Conservation (phyloP, 2,888 invertebrate species). For the Tetragnatha montana region DNA sequence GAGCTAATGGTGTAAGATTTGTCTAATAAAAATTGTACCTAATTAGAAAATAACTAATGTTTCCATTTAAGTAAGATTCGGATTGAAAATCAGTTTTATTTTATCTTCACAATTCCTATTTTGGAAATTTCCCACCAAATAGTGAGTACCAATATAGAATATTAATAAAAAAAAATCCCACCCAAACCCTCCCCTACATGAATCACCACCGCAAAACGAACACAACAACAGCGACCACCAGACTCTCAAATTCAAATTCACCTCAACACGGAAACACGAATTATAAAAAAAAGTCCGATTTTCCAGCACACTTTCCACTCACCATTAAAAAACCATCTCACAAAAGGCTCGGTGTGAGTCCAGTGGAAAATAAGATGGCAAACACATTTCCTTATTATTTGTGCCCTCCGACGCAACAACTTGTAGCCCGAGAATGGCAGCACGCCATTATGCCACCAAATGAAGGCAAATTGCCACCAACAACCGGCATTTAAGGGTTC, state of each 20-base stretch:
- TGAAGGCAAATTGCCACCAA: conserved; percentile 9
- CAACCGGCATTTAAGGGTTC: conserved; percentile 5
- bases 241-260: background rate
- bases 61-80: no score
- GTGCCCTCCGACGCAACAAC: background rate
- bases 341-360: conserved; percentile 9
- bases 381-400: conserved; percentile 16
- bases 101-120: no score
- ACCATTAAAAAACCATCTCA: background rate
- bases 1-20: no score
- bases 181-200: background rate
- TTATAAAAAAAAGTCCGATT: background rate
- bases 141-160: no score
- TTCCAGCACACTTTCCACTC: background rate
- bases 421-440: background rate
- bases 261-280: background rate
- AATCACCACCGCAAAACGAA: background rate
- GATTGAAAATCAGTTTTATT: no score
- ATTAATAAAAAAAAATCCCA: background rate
- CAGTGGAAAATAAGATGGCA: conserved; percentile 10
- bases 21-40: no score
- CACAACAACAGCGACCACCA: background rate
- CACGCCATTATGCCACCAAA: conserved; percentile 10
- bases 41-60: no score
- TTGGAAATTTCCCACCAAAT: no score